Percentiles rank a stretch among this genome's conserved stretches.
Evolutionary conservation across 2,888 invertebrate genomes (phyloP).

Genomic region (Diplazon laetatorius): DNA sequence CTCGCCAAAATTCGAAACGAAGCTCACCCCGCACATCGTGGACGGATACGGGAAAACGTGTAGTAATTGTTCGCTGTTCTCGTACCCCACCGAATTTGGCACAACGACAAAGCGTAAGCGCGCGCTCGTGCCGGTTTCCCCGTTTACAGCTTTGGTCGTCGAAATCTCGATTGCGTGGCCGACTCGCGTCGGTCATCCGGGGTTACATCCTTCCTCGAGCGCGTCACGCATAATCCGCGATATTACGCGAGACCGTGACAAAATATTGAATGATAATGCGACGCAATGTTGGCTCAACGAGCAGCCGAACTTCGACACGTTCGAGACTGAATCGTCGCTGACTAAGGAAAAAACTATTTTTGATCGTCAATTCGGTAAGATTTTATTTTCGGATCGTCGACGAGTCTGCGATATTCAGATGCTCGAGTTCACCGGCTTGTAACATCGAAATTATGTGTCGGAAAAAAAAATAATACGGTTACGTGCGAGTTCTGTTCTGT

Average conservation of each 20-base stretch:
- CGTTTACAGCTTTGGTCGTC: neutral
- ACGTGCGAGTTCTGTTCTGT: too few relatives aligned
- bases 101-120: slow-evolving; percentile 50
- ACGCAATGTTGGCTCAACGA: neutral
- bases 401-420: slow-evolving; percentile 74
- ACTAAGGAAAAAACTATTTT: slow-evolving; percentile 74
- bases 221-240: too few relatives aligned
- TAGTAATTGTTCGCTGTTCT: slow-evolving; percentile 58
- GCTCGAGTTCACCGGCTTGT: slow-evolving; percentile 66
- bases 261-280: slow-evolving; percentile 29
- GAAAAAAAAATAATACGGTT: slow-evolving; percentile 19
- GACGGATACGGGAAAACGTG: slow-evolving; percentile 18
- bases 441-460: slow-evolving; percentile 45
- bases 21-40: slow-evolving; percentile 37
- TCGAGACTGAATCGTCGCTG: slow-evolving; percentile 56
- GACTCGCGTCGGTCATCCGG: too few relatives aligned
- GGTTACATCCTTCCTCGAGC: neutral
- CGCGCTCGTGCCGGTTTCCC: slow-evolving; percentile 1
- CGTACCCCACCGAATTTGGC: slow-evolving; percentile 59
- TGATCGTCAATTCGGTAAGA: slow-evolving; percentile 77
- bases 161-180: neutral
- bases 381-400: slow-evolving; percentile 76
- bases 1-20: slow-evolving; percentile 60
- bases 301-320: slow-evolving; percentile 8
- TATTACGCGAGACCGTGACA: neutral